phyloP scores from a whole-genome alignment of 2,113 vertebrate species.

The Oenanthe oenanthe region DNA sequence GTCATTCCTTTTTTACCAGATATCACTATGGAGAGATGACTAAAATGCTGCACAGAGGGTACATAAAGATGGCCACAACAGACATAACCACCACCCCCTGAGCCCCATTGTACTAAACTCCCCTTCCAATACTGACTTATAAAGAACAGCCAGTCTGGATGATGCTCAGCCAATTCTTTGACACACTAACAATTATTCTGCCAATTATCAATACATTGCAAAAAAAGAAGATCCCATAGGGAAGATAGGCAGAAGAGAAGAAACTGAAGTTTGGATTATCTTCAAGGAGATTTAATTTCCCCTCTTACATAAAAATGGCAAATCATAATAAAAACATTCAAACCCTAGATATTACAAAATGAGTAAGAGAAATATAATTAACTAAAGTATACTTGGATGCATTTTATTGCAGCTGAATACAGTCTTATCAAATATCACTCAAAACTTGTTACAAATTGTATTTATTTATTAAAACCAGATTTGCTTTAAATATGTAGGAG shows the following conservation, averaged over 20 bases:
- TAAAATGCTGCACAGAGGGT: background rate
- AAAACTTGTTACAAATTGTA: background rate
- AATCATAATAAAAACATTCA: background rate
- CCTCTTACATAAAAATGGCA: background rate
- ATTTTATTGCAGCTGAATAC: background rate
- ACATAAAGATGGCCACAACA: background rate
- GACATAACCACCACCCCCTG: background rate
- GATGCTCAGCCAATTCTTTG: background rate
- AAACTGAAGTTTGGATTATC: background rate
- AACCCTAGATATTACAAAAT: background rate
- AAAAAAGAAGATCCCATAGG: background rate
- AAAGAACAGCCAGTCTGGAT: background rate
- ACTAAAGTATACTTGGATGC: background rate
- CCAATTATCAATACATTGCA: background rate
- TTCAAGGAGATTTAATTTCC: background rate
- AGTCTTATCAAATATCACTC: background rate
- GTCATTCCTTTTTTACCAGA: background rate
- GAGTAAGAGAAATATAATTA: background rate
- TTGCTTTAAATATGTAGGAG: background rate
- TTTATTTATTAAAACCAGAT: background rate
- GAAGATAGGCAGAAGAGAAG: background rate
- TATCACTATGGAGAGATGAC: background rate
- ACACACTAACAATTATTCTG: background rate
- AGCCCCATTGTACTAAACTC: background rate
- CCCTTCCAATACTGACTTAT: background rate